Base-by-base conservation (phyloP, 2,888 invertebrate genomes). In the Tanytarsus gracilentus region DNA sequence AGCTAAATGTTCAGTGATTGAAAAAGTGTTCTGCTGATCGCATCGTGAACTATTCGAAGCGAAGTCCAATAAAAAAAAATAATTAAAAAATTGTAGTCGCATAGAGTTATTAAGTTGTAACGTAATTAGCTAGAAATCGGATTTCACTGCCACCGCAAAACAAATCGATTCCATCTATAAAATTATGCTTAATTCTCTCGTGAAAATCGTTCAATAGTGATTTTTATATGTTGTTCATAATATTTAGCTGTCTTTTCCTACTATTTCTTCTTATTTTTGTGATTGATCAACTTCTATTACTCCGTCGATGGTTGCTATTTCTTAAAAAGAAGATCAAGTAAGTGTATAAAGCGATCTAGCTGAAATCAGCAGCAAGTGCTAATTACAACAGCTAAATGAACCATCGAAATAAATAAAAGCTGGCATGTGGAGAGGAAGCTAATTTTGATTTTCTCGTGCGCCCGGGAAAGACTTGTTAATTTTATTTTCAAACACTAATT, bases 151-250 rank as follows among this genome's bases (percentile, higher is more conserved):
- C 36, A 33, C 11, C 14, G 9, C 6, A 14, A 30, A 23, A 36
- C 27, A 4, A 5, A 53, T 21, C 21, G 26, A 8, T 9, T 8
- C 26, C 26, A 26, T 58, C 30, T 11, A 48, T 44, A 29, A 40
- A 58, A 58, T 58, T 29, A 58, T 48, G 48, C 23, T 58, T 11
- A 30, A 48, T 29, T 18, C 44, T 58, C 48, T 23, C 29, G 21
- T 48, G 21, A 58, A 29, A 48, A 48, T 40, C 21, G 48, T 21
- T 16, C 44, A 23, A 21, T 25, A 58, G 58, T 48, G 48, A 58
- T 55, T 25, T 59, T 33, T 60, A n/a, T 58, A 58, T 50, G 60
- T 50, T 60, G 33, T 9, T 60, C 36, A 60, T 60, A 50, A 36
- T 60, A 16, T 49, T 40, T 39, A 18, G 33, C 23, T 60, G 33